Evolutionary conservation across 2,888 invertebrate genomes (phyloP), one percentile per base, ranked within the genome.

Genomic region (Lithophane semibrunnea): DNA sequence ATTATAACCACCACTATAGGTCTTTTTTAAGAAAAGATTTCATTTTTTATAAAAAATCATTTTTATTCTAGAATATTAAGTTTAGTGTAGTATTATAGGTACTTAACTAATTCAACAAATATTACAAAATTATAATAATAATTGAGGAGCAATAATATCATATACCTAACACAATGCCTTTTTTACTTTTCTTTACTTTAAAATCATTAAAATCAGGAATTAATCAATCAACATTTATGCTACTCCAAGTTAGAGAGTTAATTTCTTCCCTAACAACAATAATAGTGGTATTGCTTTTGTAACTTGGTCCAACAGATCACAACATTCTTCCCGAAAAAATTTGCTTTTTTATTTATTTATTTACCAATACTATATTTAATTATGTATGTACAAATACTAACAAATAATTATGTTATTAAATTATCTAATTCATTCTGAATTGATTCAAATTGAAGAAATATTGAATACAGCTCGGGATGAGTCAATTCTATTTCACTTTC

Each of bases 401-500:
- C 29, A 29, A 29, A 29, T 29, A 29, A 29, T 29, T 76, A 89
- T 77, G 90, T 90, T 74, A 93, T 90, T 73, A 95, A 80, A 89
- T 91, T 94, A 91, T 96, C 96, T 79, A 96, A 89, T 90, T 96
- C 96, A 93, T 93, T 95, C 89, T 96, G 96, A 75, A 96, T 92
- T 1, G 93, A 92, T 89, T 96, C 96, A 90, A 96, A 92, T 87
- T 96, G 95, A 21, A 96, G 88, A 89, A 94, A 96, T 77, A 95
- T 89, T 63, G 94, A 93, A 89, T 96, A 93, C 12, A 96, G 88
- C 85, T 96, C 96, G 29, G 94, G 84, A 89, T 95, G 96, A n/a
- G 94, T 94, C 29, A 95, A 80, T 92, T 96, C 96, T 71, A 96
- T 90, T 87, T 95, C 94, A 69, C 90, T 90, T 78, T 92, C 90